Base-by-base conservation (phyloP, 2,888 invertebrate genomes). In the Lochmaea capreae region DNA sequence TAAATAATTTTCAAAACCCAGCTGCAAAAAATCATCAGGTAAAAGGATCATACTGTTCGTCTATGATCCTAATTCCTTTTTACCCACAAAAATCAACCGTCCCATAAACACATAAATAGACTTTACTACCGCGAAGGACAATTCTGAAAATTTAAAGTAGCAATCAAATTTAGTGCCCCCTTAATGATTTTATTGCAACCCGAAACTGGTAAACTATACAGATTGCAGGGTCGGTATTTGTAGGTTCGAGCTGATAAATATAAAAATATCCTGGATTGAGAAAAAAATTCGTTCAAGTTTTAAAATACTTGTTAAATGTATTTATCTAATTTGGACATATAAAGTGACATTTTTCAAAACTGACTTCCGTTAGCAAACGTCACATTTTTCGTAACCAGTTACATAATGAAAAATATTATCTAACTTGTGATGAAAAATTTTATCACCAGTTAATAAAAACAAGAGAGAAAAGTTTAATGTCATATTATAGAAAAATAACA, bases 11-110 rank as follows among this genome's bases (percentile, higher is more conserved):
- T 54, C 54, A 10, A 54, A 54, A 4, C n/a, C 11, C 62, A 63
- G 10, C 62, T 63, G 43, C 62, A 42, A 63, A 63, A 18, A 63
- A 63, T 33, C 8, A 43, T 16, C 62, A 63, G 62, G 62, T 43
- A 63, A 16, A 63, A 63, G 62, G 18, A 16, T 63, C 62, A 62
- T 42, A 62, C 42, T 62, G 39, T 62, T 14, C 8, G 0, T 63
- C 62, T 16, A 10, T 12, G 11, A 5, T 11, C 5, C 14, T 62
- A 42, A 62, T 42, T 42, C 62, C 62, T 63, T 43, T 43, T 58
- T 68, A 22, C 61, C 68, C 68, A 62, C 68, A 68, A 68, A 68
- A 68, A 62, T 68, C 10, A 62, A 26, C 49, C 59, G 11, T 57
- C 61, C 46, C 16, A 62, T 62, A 62, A 68, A 62, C 62, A 68